Evolutionary conservation across 2,797 vertebrate species (phyloP), one percentile per base, ranked within the genome.

Genomic region (Cercopithecus diana): DNA sequence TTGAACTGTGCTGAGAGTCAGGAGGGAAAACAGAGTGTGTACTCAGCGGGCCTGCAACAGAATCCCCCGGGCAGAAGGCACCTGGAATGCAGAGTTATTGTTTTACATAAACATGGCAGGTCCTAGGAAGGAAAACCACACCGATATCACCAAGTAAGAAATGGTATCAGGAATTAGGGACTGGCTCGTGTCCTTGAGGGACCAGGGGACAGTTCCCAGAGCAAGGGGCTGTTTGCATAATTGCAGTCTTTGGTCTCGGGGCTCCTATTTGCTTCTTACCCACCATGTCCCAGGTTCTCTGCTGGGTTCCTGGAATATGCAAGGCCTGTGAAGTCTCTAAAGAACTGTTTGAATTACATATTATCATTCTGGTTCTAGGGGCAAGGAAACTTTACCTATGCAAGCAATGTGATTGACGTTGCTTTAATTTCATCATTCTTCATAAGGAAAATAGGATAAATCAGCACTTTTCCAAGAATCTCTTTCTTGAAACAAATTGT

Each of bases 1-100:
- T 0, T 3, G 2, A 41, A 17, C 64, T 19, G 45, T 3, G 9
- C n/a, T 2, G 7, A 0, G 0, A 4, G 26, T 41, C 41, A 17
- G 55, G 52, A 22, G 22, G 72, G 50, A 2, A 9, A 43, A 15
- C 7, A 0, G 2, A 4, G 58, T 48, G 4, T 14, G 92, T 72
- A 9, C 48, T 17, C 19, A 3, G 15, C 26, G 13, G 81, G 36
- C 8, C 77, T 4, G 24, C 2, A 1, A 5, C 24, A 10, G 33
- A 58, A 45, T 1, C 39, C 33, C 28, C 82, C 5, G 7, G 1
- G 55, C 3, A 22, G 67, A 5, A 76, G 92, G 24, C 2, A 9
- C 50, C 26, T 17, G 26, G 4, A 9, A 17, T 7, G 30, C 33
- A 33, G 0, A 15, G 5, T n/a, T 22, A 14, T 2, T 9, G 39